phyloP scores from a whole-genome alignment of 1,140 invertebrate species.

The Acromyrmex charruanus region DNA sequence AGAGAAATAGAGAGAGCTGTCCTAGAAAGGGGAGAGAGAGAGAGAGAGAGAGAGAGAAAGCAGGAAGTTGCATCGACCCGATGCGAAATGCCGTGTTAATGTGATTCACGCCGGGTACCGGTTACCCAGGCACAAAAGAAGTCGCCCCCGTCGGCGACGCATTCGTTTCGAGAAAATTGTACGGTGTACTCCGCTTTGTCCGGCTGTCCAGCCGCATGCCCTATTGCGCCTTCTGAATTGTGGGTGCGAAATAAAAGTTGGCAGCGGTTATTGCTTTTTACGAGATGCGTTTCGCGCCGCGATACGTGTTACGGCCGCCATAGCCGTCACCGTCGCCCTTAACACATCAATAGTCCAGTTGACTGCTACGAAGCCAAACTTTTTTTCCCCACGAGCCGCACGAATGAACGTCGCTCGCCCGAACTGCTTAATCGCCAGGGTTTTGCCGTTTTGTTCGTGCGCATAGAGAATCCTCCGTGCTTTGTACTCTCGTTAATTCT shows the following conservation, averaged over 20 bases:
- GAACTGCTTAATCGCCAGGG: slow-evolving; percentile 39
- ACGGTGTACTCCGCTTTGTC: slow-evolving; percentile 58
- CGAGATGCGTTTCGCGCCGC: slow-evolving; percentile 49
- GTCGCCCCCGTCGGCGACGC: slow-evolving; percentile 35
- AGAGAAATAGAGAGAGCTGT: background rate
- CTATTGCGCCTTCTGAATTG: slow-evolving; percentile 49
- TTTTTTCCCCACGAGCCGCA: background rate
- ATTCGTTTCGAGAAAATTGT: slow-evolving; percentile 67
- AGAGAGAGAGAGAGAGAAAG: slow-evolving; percentile 12
- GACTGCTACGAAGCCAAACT: slow-evolving; percentile 7
- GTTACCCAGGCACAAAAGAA: slow-evolving; percentile 70
- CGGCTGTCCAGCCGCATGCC: slow-evolving; percentile 44
- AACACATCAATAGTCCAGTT: slow-evolving; percentile 39
- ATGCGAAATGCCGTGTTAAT: slow-evolving; percentile 73
- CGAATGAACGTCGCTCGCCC: slow-evolving; percentile 15
- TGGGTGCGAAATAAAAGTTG: slow-evolving; percentile 59
- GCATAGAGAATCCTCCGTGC: background rate
- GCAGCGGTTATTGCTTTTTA: slow-evolving; percentile 62
- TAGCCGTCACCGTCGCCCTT: slow-evolving; percentile 16
- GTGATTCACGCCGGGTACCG: slow-evolving; percentile 70
- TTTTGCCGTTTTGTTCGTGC: slow-evolving; percentile 6
- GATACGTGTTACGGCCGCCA: slow-evolving; percentile 38
- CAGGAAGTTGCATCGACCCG: slow-evolving; percentile 61
- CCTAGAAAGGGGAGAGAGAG: too few species aligned
- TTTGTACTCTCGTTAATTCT: slow-evolving; percentile 6